phyloP scores from a whole-genome alignment of 92 coral and sea anemone species.

The Porites cylindrica region DNA sequence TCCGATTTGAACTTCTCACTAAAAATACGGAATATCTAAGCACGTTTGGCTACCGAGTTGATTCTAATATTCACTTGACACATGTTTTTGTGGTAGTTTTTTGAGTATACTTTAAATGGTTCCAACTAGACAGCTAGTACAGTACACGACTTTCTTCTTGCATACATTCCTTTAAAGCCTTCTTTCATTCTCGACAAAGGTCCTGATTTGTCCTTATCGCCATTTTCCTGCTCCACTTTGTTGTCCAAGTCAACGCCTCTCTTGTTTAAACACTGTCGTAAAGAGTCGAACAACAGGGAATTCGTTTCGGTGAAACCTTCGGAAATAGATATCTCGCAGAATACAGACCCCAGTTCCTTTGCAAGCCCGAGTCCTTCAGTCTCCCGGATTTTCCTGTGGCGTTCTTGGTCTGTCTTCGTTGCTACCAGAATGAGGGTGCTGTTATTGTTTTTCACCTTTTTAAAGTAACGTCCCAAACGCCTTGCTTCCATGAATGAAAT shows the following conservation, averaged over 20 bases:
- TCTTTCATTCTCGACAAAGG: constrained; percentile 45
- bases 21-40: too few species aligned
- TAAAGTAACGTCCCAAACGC: constrained; percentile 54
- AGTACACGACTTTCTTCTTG: constrained; percentile 39
- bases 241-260: constrained; percentile 47
- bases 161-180: constrained; percentile 44
- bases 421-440: constrained; percentile 60
- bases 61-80: too few species aligned
- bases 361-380: constrained; percentile 68
- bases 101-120: background rate
- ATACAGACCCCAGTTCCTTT: constrained; percentile 66
- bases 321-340: constrained; percentile 80
- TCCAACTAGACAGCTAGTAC: background rate
- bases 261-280: constrained; percentile 25
- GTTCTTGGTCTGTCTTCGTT: constrained; percentile 76
- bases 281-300: constrained; percentile 51
- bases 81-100: background rate
- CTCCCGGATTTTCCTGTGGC: constrained; percentile 61
- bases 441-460: constrained; percentile 20
- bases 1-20: too few species aligned
- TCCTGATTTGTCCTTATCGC: constrained; percentile 37
- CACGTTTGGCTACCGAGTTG: too few species aligned
- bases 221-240: constrained; percentile 41
- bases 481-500: constrained; percentile 69
- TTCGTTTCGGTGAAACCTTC: constrained; percentile 64